Conservation (phyloP, 2,797 vertebrate genomes). For the Sebastiscus albofasciatus region DNA sequence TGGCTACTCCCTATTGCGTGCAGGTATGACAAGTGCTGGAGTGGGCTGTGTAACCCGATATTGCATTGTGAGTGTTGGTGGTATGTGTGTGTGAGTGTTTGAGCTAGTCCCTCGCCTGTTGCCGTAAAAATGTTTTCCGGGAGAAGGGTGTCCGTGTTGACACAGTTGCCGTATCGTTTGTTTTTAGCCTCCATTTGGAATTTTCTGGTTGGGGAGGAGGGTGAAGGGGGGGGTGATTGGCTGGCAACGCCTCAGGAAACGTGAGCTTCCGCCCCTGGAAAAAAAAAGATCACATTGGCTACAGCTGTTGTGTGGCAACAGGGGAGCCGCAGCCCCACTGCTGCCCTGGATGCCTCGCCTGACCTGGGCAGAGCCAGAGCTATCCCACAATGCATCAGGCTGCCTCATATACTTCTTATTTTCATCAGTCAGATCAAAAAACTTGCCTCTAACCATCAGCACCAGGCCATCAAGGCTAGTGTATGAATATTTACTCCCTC, state of each 20-base stretch:
- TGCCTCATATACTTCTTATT: constrained; percentile 6
- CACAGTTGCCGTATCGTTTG: constrained; percentile 87
- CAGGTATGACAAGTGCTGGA: constrained; percentile 79
- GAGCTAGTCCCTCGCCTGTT: constrained; percentile 51
- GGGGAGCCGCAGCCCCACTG: constrained; percentile 61
- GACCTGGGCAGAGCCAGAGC: constrained; percentile 41
- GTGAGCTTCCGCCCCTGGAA: constrained; percentile 79
- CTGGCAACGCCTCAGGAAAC: constrained; percentile 76
- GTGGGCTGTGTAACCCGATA: constrained; percentile 71
- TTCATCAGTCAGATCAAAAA: constrained; percentile 25
- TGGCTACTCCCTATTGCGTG: constrained; percentile 69
- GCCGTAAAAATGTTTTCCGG: constrained; percentile 75
- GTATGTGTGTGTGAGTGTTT: constrained; percentile 41
- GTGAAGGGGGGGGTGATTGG: constrained; percentile 48
- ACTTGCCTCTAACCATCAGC: background rate
- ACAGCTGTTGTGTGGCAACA: constrained; percentile 85
- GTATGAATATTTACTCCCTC: constrained; percentile 1
- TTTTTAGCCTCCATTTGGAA: constrained; percentile 87
- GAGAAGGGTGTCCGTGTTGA: constrained; percentile 81
- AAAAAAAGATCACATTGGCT: constrained; percentile 65
- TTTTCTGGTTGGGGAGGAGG: constrained; percentile 65
- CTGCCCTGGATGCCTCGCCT: constrained; percentile 72
- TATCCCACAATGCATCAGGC: constrained; percentile 7
- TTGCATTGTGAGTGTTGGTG: constrained; percentile 54
- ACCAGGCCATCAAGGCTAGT: background rate